These are phyloP conservation scores for Mechanitis mazaeus DNA, from an alignment of 2,888 invertebrate genomes.

Conservation along the genomic window DNA sequence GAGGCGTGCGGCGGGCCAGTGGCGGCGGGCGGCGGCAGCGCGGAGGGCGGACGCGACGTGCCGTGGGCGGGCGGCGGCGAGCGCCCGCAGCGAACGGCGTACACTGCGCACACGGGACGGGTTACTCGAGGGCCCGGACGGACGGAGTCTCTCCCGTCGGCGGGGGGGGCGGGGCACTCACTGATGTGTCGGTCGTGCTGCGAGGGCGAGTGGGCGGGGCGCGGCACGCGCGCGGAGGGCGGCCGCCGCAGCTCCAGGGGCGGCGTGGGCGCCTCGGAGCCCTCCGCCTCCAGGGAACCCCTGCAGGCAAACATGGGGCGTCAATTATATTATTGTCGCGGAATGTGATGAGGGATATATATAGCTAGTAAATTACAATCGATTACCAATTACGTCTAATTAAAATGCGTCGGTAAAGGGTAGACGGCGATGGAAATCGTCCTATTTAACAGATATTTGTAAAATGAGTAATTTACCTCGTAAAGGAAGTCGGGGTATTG, in stretches of 20 bases:
- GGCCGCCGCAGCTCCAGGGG: slow-evolving; percentile 83
- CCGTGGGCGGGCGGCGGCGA: slow-evolving; percentile 54
- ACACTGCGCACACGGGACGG: slow-evolving; percentile 32
- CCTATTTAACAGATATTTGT: too few species aligned
- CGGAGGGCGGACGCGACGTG: slow-evolving; percentile 45
- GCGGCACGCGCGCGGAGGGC: slow-evolving; percentile 79
- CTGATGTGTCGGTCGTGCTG: slow-evolving; percentile 78
- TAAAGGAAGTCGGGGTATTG: slow-evolving; percentile 55
- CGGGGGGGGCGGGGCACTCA: slow-evolving; percentile 30
- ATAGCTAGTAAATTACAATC: too few species aligned
- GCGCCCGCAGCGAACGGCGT: slow-evolving; percentile 45
- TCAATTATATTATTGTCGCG: too few species aligned
- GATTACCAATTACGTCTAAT: too few species aligned
- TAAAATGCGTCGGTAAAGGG: too few species aligned
- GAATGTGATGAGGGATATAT: too few species aligned
- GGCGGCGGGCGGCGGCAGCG: slow-evolving; percentile 56
- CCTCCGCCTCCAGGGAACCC: slow-evolving; percentile 76
- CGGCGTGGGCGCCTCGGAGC: slow-evolving; percentile 80
- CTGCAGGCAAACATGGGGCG: slow-evolving; percentile 11
- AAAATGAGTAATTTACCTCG: slow-evolving; percentile 43
- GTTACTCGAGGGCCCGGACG: background rate
- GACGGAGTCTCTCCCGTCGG: too few species aligned
- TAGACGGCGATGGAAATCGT: too few species aligned
- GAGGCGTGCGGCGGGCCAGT: slow-evolving; percentile 82
- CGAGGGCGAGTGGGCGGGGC: slow-evolving; percentile 81